phyloP scores from a whole-genome alignment of 1,140 invertebrate species.

The Drosophila guanche region DNA sequence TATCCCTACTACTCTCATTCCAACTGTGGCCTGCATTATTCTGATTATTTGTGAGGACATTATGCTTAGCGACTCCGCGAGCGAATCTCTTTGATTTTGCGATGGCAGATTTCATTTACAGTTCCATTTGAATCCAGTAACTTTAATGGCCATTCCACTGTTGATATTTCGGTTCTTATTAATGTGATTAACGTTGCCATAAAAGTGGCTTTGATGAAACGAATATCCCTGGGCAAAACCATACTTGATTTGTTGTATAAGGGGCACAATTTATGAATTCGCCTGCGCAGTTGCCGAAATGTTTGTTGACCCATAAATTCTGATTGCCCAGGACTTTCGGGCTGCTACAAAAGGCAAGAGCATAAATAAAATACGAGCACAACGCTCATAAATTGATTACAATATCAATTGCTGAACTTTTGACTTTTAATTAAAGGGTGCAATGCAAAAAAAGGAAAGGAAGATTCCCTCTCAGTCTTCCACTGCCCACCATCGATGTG shows the following conservation, averaged over 20 bases:
- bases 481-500: slow-evolving; percentile 17
- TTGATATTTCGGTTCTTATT: slow-evolving; percentile 12
- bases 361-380: slow-evolving; percentile 41
- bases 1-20: slow-evolving; percentile 3
- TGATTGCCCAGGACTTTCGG: slow-evolving; percentile 12
- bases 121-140: too few species aligned
- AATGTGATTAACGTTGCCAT: slow-evolving; percentile 30
- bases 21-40: slow-evolving; percentile 54
- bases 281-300: not conserved
- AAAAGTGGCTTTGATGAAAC: slow-evolving; percentile 32
- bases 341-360: slow-evolving; percentile 21
- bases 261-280: slow-evolving; percentile 1
- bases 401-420: slow-evolving; percentile 75
- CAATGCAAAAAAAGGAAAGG: slow-evolving; percentile 12
- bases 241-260: slow-evolving; percentile 19
- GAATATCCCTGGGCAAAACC: slow-evolving; percentile 1
- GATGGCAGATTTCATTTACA: slow-evolving; percentile 35
- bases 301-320: slow-evolving; percentile 45
- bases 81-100: slow-evolving; percentile 48
- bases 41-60: slow-evolving; percentile 78
- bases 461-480: slow-evolving; percentile 1
- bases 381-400: slow-evolving; percentile 68
- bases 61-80: slow-evolving; percentile 33
- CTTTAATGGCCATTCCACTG: too few species aligned
- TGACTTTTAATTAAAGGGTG: slow-evolving; percentile 74